Base-by-base conservation (phyloP, 1,140 invertebrate species). In the Drosophila tsacasi region DNA sequence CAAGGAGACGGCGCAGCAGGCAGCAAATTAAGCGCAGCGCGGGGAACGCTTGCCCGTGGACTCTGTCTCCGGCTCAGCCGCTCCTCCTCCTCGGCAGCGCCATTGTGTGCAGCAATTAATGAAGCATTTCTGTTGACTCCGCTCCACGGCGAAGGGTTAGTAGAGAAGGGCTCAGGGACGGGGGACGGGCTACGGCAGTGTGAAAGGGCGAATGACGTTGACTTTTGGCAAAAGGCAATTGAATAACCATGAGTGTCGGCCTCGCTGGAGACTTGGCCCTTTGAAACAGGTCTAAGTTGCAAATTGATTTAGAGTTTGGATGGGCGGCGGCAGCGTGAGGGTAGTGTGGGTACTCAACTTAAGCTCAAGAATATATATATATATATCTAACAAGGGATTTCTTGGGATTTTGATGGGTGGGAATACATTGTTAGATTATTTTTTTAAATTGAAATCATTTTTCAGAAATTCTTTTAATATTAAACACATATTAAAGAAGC, bases 51-150 rank as follows among this genome's bases (percentile, higher is more conserved):
- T 65, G 54, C 54, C 40, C 58, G 27, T 64, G 60, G 58, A 32
- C 58, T 63, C 25, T 21, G 40, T 39, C 58, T 49, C 40, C 40
- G 40, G 25, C n/a, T 32, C 40, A 21, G 58, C 25, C 3, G 25
- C 58, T 6, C n/a, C 37, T 39, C 47, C 9, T 2, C 47, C 10
- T 3, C 50, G 37, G 49, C 46, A 10, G 17, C 35, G 23, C 23
- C 69, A 83, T 83, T 82, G 76, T 83, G 81, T 54, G 68, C 60
- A 63, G 74, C 82, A 82, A 85, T 85, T 85, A 85, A 86, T 82
- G 65, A 58, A 78, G 59, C 71, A 84, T 83, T 84, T 83, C 63
- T 74, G 74, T 65, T 74, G 58, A 75, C 69, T 63, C 30, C 30
- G 25, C 37, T 13, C 5, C 27, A 1, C 19, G 25, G 39, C 12